Evolutionary conservation across 2,888 invertebrate genomes (phyloP), one percentile per base, ranked within the genome.

Genomic region (Andrena fulva): DNA sequence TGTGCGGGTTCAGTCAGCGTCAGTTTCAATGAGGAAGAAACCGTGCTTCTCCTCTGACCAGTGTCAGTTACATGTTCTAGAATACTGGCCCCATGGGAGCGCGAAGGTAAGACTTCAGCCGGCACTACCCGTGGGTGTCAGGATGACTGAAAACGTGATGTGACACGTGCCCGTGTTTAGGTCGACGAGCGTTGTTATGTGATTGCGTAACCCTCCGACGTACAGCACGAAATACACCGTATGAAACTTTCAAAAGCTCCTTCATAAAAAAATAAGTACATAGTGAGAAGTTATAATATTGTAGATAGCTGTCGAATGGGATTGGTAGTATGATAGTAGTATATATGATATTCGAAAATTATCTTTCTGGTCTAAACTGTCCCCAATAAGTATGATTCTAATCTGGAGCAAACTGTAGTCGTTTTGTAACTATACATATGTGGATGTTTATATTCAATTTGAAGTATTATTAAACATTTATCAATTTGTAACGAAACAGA

Each of bases 11-110:
- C 85, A 89, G 86, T 89, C 85, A 85, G 91, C 89, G 92, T 92
- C 93, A 90, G 88, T 82, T 93, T 90, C 92, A 92, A 93, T 93
- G 92, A 92, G 90, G 86, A 86, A 85, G 89, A 85, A 85, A 87
- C 81, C 82, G 72, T 82, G 80, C 87, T 89, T 89, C 84, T 89
- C 86, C 89, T 91, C 89, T 90, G 89, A 87, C 89, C 91, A 89
- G 89, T 91, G 92, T 92, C 93, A 92, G 93, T 91, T 92, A 89
- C 87, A 89, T 87, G 87, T 91, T 89, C 91, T 90, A 89, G 90
- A 91, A 92, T 91, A 91, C 91, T 87, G 87, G 87, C 90, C 92
- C 91, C 92, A 79, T 84, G 91, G 92, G 92, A 92, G 85, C 87
- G 60, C 71, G 76, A 69, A 81, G 87, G 72, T 77, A 85, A 87